Base-by-base conservation (phyloP, 2,113 vertebrate species). In the Psilopsiagon aymara region DNA sequence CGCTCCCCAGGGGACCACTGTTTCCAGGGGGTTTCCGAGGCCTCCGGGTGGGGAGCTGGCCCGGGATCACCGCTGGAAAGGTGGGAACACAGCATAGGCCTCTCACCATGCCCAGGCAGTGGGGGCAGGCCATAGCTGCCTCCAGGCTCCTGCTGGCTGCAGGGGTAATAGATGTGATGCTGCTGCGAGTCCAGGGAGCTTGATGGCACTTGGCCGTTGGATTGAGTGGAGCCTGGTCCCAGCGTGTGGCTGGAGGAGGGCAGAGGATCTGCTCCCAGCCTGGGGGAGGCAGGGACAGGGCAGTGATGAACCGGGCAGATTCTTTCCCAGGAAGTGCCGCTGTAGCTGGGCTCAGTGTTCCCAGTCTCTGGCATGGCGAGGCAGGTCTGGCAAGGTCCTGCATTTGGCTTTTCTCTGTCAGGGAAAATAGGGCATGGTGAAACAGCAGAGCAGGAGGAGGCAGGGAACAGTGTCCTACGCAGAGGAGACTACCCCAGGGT, bases 1-100 rank as follows among this genome's bases (percentile, higher is more conserved):
- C 83, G 97, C 86, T 98, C 97, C n/a, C 98, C 97, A 0, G 98
- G 98, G 43, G 98, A 98, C 96, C 98, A 98, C 43, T 98, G 98
- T 78, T 99, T 98, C 98, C 98, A 99, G 46, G 98, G 96, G 18
- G 95, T 97, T 49, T 98, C 98, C 0, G 96, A 95, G 39, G 95
- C 95, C 13, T 95, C 96, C 0, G 97, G 98, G 5, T 97, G 98
- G 37, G 97, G 86, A 71, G 96, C 97, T 63, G 98, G 97, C 7
- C 91, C 82, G 2, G 98, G 98, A 64, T 98, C 98, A 25, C 94
- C 4, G 13, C 97, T 98, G 82, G 98, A 98, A 52, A 96, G 95
- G 53, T 98, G 98, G 86, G 98, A 97, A 17, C 98, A 98, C 17
- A 98, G 31, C 59, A 94, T 52, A 4, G 97, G 95, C 77, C 95